Evolutionary conservation across 2,113 vertebrate genomes (phyloP).

Genomic region (Hippolais icterina): DNA sequence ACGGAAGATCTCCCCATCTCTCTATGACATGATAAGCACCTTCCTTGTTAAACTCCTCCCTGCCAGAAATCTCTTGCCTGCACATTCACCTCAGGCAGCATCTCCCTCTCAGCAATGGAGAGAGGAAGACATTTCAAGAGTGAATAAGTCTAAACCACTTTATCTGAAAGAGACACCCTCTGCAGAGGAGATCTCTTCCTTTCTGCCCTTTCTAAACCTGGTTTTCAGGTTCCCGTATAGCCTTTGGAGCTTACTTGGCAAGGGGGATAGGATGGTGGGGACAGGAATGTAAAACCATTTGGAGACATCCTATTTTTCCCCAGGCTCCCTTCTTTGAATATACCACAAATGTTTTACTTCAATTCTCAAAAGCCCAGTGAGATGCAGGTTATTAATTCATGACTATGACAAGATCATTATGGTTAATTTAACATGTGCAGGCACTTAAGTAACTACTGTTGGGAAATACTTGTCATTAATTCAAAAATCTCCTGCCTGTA

Average conservation of each 20-base stretch:
- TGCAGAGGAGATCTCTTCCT: neutral
- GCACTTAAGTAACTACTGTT: conserved; percentile 48
- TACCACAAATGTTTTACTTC: neutral
- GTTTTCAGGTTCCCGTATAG: neutral
- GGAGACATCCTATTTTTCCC: neutral
- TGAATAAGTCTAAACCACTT: neutral
- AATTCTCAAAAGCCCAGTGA: neutral
- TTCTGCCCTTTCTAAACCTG: neutral
- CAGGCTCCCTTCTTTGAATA: neutral
- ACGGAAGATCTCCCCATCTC: neutral
- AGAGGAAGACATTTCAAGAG: neutral
- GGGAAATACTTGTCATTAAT: conserved; percentile 49
- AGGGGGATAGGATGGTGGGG: neutral
- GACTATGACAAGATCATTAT: conserved; percentile 34
- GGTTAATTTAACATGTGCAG: conserved; percentile 36
- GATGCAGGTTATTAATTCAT: conserved; percentile 30
- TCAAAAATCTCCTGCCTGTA: conserved; percentile 17
- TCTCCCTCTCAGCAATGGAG: neutral
- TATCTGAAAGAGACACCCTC: neutral
- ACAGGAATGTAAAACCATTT: neutral
- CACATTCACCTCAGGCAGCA: neutral
- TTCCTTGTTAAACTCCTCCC: neutral
- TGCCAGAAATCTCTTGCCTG: neutral
- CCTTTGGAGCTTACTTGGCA: neutral
- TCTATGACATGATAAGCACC: neutral